Conservation (phyloP, 2,888 invertebrate species). For the Mactromeris polynyma region DNA sequence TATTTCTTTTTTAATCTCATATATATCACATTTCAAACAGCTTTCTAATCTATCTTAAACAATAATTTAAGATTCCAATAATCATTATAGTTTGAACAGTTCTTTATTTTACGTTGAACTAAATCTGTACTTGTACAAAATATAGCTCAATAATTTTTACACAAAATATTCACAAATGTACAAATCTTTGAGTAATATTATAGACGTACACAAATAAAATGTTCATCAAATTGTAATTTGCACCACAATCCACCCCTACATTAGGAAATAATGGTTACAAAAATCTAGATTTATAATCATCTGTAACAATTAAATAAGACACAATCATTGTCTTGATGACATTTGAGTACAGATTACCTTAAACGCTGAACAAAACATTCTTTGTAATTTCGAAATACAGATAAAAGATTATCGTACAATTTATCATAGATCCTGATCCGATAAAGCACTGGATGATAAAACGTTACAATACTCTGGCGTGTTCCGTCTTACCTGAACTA, state of each 20-base stretch:
- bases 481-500: conserved; percentile 14
- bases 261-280: not conserved
- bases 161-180: not conserved
- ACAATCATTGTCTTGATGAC: conserved; percentile 35
- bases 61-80: too few relatives aligned
- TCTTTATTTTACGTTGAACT: too few relatives aligned
- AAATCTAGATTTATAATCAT: conserved; percentile 1
- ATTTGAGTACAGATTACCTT: conserved; percentile 35
- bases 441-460: conserved; percentile 43
- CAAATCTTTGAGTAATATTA: not conserved
- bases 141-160: not conserved
- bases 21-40: too few relatives aligned
- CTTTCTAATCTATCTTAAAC: too few relatives aligned
- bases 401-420: conserved; percentile 43
- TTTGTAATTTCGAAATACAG: conserved; percentile 30
- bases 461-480: conserved; percentile 40
- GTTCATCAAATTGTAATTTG: conserved; percentile 2
- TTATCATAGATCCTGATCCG: conserved; percentile 49
- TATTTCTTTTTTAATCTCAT: too few relatives aligned
- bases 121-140: too few relatives aligned
- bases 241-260: not conserved
- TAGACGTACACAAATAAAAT: not conserved
- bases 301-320: not conserved
- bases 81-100: too few relatives aligned
- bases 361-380: conserved; percentile 44